phyloP scores from a whole-genome alignment of 2,797 vertebrate species.

The Eulemur coronatus region DNA sequence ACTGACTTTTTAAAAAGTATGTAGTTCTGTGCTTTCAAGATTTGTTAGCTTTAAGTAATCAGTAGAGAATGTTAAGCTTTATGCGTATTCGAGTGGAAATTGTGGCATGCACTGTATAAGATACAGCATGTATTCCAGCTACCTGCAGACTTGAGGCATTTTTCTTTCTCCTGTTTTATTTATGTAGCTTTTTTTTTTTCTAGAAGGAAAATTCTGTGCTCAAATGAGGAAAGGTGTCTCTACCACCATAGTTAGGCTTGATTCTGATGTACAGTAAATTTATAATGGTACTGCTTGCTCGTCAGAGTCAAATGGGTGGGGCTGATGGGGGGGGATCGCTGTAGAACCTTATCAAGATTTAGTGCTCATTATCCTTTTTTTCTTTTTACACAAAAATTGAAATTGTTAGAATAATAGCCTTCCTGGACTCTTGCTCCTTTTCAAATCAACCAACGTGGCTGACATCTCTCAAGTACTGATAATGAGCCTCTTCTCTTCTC shows the following conservation, averaged over 20 bases:
- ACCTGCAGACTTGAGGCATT: background rate
- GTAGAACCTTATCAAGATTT: background rate
- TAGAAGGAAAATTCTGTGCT: background rate
- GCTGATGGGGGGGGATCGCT: background rate
- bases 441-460: background rate
- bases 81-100: slow-evolving; percentile 62
- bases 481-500: background rate
- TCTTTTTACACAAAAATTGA: background rate
- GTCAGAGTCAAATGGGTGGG: background rate
- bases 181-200: background rate
- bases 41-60: slow-evolving; percentile 62
- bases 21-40: slow-evolving; percentile 13
- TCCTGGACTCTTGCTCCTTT: background rate
- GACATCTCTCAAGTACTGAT: background rate
- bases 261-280: background rate
- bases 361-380: background rate
- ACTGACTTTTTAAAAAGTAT: slow-evolving; percentile 38
- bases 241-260: background rate
- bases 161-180: background rate
- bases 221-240: background rate
- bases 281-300: background rate
- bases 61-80: slow-evolving; percentile 51
- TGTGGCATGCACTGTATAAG: accelerated
- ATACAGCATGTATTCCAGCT: background rate
- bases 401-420: background rate